Conservation (phyloP, 2,113 vertebrate genomes). For the Xenopus laevis region DNA sequence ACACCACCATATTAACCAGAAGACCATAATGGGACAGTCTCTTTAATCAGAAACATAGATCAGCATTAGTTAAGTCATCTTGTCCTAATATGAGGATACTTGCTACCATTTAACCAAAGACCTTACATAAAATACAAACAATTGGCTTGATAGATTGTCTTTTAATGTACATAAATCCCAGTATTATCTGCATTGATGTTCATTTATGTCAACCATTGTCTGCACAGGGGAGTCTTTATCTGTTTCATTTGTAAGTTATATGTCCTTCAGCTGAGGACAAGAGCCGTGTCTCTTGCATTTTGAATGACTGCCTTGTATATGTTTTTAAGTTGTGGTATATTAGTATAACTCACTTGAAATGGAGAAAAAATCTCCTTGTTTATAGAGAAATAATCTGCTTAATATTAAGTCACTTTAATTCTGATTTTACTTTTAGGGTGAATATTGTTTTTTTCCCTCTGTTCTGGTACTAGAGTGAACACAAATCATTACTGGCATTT, state of each 20-base stretch:
- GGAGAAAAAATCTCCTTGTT: neutral
- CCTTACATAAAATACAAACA: conserved; percentile 41
- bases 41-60: neutral
- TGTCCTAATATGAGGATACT: conserved; percentile 21
- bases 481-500: no score
- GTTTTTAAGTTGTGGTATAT: neutral
- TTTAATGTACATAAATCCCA: conserved; percentile 45
- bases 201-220: conserved; percentile 43
- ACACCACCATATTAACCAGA: no score
- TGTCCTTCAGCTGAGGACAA: conserved; percentile 39
- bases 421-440: no score
- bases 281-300: conserved; percentile 18
- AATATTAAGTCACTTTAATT: no score
- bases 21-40: no score
- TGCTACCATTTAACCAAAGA: conserved; percentile 19
- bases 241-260: conserved; percentile 39
- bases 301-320: conserved; percentile 25
- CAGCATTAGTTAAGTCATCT: neutral
- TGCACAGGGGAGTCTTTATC: conserved; percentile 44
- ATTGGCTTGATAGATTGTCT: conserved; percentile 40
- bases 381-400: neutral
- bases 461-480: no score
- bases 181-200: conserved; percentile 45
- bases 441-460: no score
- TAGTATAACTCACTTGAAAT: neutral